These are phyloP conservation scores for Neolamprologus sp. DNA, from an alignment of 2,113 vertebrate genomes.

Conservation along the genomic window DNA sequence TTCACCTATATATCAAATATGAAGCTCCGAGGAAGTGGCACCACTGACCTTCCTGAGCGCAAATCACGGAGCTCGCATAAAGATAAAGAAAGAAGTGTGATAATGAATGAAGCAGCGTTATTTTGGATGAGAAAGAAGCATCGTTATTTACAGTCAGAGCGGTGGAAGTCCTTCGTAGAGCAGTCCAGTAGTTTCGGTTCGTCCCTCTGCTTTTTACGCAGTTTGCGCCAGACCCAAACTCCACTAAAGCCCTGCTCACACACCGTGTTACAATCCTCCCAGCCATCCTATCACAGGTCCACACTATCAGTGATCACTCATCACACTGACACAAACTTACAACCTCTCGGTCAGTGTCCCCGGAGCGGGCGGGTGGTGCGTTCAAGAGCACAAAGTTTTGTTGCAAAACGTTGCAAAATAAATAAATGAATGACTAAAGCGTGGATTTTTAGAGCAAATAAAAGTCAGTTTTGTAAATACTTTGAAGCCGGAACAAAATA, in stretches of 20 bases:
- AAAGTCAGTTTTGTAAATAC: background rate
- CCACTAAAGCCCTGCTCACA: background rate
- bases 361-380: background rate
- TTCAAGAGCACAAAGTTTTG: background rate
- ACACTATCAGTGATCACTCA: too few relatives aligned
- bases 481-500: background rate
- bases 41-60: background rate
- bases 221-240: background rate
- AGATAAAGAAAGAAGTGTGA: background rate
- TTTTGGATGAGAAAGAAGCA: background rate
- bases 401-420: background rate
- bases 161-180: background rate
- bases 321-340: background rate
- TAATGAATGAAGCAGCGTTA: background rate
- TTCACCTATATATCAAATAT: background rate
- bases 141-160: slow-evolving; percentile 20
- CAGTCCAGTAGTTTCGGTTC: background rate
- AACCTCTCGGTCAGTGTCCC: accelerated
- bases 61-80: background rate
- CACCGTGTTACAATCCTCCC: background rate
- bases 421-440: background rate
- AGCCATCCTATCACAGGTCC: background rate
- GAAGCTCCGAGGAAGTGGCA: background rate
- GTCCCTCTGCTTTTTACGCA: background rate
- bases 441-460: background rate